Percentiles rank a stretch among this genome's conserved stretches.
phyloP scores from a whole-genome alignment of 2,113 vertebrate genomes.

The Colossoma macropomum region DNA sequence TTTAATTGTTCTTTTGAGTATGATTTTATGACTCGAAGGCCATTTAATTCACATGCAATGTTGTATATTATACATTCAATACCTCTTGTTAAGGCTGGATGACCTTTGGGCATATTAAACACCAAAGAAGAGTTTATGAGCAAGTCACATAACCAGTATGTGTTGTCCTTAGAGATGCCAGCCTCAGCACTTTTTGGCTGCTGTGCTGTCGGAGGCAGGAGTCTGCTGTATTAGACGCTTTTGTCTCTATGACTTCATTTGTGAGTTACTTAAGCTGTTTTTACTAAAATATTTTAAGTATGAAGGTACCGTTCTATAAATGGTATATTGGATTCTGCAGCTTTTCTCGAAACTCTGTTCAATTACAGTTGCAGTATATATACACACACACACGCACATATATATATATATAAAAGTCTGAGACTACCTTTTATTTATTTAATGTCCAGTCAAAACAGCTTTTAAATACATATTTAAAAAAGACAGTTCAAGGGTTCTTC shows the following conservation, averaged over 20 bases:
- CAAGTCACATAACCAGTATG: neutral
- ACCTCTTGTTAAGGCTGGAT: neutral
- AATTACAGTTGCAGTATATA: no score
- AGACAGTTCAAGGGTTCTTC: no score
- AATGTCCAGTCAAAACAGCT: no score
- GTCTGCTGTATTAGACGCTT: no score
- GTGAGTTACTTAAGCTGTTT: neutral
- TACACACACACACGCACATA: no score
- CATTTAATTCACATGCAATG: neutral
- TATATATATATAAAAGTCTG: no score
- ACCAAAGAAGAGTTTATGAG: slow-evolving; percentile 20
- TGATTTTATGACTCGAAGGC: neutral
- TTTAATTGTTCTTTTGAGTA: neutral
- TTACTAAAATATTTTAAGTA: neutral
- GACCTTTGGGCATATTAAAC: slow-evolving; percentile 37
- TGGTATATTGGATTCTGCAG: no score
- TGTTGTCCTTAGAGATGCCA: slow-evolving; percentile 5
- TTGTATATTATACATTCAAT: neutral
- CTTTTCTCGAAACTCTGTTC: no score
- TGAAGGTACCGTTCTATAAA: no score
- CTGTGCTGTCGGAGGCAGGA: neutral
- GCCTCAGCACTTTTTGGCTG: slow-evolving; percentile 5
- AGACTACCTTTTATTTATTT: no score
- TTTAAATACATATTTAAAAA: no score
- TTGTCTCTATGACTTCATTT: neutral